Evolutionary conservation across 1,140 invertebrate species (phyloP).

Genomic region (Drosophila paulistorum): DNA sequence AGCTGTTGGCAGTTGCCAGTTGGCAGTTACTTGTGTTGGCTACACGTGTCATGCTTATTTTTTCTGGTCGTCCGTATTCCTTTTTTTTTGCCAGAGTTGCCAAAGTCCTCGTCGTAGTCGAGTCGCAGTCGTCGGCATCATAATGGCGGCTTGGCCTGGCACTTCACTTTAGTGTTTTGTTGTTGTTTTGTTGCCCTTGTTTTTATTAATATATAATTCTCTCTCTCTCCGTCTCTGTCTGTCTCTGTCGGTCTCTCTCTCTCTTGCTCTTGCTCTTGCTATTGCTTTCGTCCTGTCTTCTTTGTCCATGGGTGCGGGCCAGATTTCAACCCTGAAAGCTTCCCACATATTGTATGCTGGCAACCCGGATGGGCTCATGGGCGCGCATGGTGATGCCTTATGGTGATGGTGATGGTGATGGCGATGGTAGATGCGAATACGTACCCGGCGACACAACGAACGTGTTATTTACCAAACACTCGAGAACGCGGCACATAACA

Average conservation of each 20-base stretch:
- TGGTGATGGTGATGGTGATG: slow-evolving; percentile 31
- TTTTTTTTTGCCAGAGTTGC: slow-evolving; percentile 34
- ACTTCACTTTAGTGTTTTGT: slow-evolving; percentile 57
- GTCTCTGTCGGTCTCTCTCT: no score
- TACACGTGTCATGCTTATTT: slow-evolving; percentile 70
- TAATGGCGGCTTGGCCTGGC: slow-evolving; percentile 56
- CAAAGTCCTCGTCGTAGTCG: slow-evolving; percentile 25
- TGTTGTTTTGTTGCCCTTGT: slow-evolving; percentile 43
- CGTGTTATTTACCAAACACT: slow-evolving; percentile 81
- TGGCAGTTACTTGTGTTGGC: slow-evolving; percentile 15
- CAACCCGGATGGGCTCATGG: background rate
- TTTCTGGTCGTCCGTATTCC: slow-evolving; percentile 23
- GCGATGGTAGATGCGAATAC: slow-evolving; percentile 46
- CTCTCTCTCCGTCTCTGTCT: background rate
- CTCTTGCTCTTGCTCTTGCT: no score
- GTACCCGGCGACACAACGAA: slow-evolving; percentile 73
- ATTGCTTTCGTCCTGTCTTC: no score
- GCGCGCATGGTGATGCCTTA: background rate
- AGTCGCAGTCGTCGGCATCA: slow-evolving; percentile 59
- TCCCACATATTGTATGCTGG: slow-evolving; percentile 17
- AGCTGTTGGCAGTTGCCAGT: background rate
- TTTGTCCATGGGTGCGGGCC: slow-evolving; percentile 19
- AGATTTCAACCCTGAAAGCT: slow-evolving; percentile 73
- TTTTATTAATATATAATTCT: slow-evolving; percentile 62
- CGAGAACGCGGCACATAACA: slow-evolving; percentile 74